Evolutionary conservation across 2,113 vertebrate genomes (phyloP).

Genomic region (Caretta caretta): DNA sequence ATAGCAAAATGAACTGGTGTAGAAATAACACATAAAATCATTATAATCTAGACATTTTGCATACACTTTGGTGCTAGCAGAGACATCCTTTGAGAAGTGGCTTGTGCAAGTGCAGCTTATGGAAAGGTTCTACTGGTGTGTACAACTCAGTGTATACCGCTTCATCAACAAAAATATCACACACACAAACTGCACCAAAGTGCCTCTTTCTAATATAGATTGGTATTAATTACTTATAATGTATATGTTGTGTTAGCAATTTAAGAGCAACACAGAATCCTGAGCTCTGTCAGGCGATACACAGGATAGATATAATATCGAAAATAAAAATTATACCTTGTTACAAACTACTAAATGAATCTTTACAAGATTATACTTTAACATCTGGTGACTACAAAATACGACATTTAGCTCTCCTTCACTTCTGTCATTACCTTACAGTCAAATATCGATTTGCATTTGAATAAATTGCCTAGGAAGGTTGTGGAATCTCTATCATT

Average conservation of each 20-base stretch:
- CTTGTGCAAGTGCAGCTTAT: neutral
- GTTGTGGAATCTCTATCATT: no score
- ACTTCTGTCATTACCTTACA: neutral
- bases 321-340: neutral
- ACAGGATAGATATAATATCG: neutral
- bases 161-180: neutral
- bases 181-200: neutral
- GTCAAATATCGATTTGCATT: neutral
- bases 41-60: accelerated
- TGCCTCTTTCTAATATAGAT: neutral
- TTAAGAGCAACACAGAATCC: accelerated
- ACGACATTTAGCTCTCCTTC: neutral
- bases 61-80: neutral
- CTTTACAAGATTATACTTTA: neutral
- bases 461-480: neutral
- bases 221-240: neutral
- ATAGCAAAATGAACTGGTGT: neutral
- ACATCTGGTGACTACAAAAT: neutral
- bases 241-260: neutral
- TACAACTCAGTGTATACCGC: neutral
- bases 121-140: neutral
- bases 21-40: neutral
- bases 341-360: neutral
- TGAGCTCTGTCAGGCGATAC: no score
- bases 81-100: neutral